These are phyloP conservation scores for Cheilosia scutellata DNA, from an alignment of 2,888 invertebrate species.

Conservation along the genomic window DNA sequence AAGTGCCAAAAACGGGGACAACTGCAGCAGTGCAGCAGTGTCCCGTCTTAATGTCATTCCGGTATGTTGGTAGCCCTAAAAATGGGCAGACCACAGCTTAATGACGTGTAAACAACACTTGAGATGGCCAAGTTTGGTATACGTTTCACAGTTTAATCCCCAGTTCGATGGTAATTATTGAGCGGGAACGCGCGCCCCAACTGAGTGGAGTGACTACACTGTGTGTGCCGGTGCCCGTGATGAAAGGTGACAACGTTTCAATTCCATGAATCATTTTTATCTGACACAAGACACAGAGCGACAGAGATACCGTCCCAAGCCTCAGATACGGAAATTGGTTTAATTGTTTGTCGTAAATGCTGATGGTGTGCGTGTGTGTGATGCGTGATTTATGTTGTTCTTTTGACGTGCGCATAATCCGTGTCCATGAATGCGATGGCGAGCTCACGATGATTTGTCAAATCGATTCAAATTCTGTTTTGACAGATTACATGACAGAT, in stretches of 20 bases:
- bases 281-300: constrained; percentile 3
- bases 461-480: constrained; percentile 55
- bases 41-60: constrained; percentile 64
- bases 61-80: constrained; percentile 54
- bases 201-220: not conserved
- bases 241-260: constrained; percentile 73
- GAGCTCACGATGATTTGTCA: constrained; percentile 52
- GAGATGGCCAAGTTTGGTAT: constrained; percentile 67
- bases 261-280: constrained; percentile 70
- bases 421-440: constrained; percentile 33
- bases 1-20: constrained; percentile 73
- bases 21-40: no score
- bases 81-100: constrained; percentile 64
- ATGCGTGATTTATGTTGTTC: constrained; percentile 55
- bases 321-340: constrained; percentile 51
- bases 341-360: not conserved
- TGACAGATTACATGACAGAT: constrained; percentile 66
- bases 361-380: not conserved
- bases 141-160: constrained; percentile 72
- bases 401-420: constrained; percentile 65
- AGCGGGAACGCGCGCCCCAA: constrained; percentile 30
- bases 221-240: constrained; percentile 34
- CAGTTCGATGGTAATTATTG: constrained; percentile 73
- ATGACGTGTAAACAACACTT: constrained; percentile 76
- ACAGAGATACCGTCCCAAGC: constrained; percentile 7